phyloP scores from a whole-genome alignment of 2,113 vertebrate genomes.

The Pica pica region DNA sequence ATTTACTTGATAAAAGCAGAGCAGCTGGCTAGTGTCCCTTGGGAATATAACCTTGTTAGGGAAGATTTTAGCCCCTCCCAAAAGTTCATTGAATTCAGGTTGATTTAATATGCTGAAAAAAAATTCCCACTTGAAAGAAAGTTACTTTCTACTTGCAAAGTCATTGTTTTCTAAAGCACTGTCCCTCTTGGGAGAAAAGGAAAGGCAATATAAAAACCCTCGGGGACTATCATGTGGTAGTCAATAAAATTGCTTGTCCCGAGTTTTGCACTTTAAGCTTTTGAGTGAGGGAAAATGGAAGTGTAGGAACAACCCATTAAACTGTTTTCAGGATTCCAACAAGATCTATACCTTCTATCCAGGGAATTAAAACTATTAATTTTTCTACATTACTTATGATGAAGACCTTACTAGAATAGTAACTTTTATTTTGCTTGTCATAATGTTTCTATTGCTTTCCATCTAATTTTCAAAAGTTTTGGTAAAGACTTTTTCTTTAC shows the following conservation, averaged over 20 bases:
- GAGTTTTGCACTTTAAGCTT: neutral
- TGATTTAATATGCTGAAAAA: constrained; percentile 60
- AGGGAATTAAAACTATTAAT: neutral
- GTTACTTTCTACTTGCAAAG: neutral
- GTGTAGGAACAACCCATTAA: neutral
- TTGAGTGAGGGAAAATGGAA: neutral
- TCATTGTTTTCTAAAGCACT: constrained; percentile 29
- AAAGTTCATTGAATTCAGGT: constrained; percentile 31
- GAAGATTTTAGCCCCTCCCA: constrained; percentile 37
- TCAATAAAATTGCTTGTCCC: neutral
- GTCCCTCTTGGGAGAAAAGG: constrained; percentile 23
- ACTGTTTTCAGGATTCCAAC: neutral
- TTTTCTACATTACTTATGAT: neutral
- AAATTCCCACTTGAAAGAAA: constrained; percentile 17
- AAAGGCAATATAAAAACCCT: constrained; percentile 20
- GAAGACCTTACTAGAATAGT: neutral
- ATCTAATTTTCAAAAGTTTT: neutral
- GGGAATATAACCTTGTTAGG: constrained; percentile 34
- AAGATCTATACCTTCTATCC: neutral
- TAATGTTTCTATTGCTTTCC: neutral
- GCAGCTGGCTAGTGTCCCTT: constrained; percentile 56
- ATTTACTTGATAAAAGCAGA: constrained; percentile 31
- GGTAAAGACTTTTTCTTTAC: neutral
- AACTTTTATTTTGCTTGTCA: neutral
- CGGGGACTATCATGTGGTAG: constrained; percentile 25